A percentile compares a stretch with the other conserved stretches of the same genome.
These are phyloP conservation scores for Helostoma temminkii DNA, from an alignment of 2,797 vertebrate species.

Conservation along the genomic window DNA sequence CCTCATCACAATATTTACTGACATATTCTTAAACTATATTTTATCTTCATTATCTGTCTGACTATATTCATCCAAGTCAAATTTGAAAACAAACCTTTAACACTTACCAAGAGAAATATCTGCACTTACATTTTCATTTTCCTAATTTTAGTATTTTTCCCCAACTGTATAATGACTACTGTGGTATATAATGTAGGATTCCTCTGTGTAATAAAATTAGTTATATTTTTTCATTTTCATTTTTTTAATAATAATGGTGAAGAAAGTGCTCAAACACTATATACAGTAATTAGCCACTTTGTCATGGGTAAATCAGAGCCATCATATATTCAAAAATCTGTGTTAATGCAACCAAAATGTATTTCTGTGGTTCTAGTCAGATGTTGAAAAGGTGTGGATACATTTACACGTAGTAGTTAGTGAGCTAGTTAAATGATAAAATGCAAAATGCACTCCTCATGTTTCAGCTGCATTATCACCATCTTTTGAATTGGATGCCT, in stretches of 20 bases:
- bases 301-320: too few relatives aligned
- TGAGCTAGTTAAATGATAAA: too few relatives aligned
- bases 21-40: not conserved
- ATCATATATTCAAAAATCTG: not conserved
- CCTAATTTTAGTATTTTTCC: too few relatives aligned
- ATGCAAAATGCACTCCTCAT: too few relatives aligned
- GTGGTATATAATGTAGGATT: too few relatives aligned
- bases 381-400: not conserved
- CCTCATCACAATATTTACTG: constrained; percentile 17
- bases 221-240: too few relatives aligned
- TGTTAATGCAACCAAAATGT: not conserved
- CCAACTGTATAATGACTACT: not conserved
- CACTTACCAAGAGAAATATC: not conserved
- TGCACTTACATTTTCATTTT: not conserved
- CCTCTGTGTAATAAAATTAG: too few relatives aligned
- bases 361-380: not conserved
- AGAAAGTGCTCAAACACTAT: too few relatives aligned
- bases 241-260: too few relatives aligned
- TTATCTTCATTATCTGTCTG: not conserved
- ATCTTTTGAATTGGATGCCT: too few relatives aligned
- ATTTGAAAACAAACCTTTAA: not conserved
- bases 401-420: too few relatives aligned
- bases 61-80: not conserved
- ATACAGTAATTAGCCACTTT: too few relatives aligned
- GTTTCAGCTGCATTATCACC: not conserved